A percentile compares a stretch with the other conserved stretches of the same genome.
These are phyloP conservation scores for Atethmia centrago DNA, from an alignment of 2,888 invertebrate genomes.

Conservation along the genomic window DNA sequence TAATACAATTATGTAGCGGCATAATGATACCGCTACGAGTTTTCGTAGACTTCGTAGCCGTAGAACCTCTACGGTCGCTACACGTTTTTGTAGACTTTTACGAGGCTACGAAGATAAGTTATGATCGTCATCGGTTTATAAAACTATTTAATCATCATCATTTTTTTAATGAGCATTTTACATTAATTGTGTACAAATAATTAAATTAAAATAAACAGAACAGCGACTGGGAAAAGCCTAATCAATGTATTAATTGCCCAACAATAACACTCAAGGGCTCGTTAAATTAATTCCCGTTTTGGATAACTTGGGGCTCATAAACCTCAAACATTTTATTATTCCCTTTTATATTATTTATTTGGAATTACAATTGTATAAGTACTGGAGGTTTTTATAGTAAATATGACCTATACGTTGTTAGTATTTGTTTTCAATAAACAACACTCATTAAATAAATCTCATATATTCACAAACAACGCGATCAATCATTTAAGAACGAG, in stretches of 20 bases:
- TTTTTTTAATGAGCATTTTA: not conserved
- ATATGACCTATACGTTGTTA: constrained; percentile 18
- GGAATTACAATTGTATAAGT: not conserved
- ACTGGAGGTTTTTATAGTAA: constrained; percentile 13
- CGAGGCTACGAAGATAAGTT: not conserved
- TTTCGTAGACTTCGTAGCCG: constrained; percentile 30
- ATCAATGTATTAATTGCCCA: constrained; percentile 52
- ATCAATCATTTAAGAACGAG: constrained; percentile 41
- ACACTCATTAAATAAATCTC: constrained; percentile 31
- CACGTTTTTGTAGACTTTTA: not conserved
- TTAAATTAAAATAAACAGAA: constrained; percentile 25
- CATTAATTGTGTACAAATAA: constrained; percentile 9
- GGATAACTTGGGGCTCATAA: constrained; percentile 38
- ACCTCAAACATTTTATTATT: constrained; percentile 35
- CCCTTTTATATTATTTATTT: constrained; percentile 10
- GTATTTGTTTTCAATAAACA: constrained; percentile 43
- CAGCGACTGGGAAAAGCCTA: constrained; percentile 30
- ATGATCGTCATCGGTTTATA: not conserved
- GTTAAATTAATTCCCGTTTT: constrained; percentile 44
- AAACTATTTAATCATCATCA: not conserved
- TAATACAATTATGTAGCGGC: constrained; percentile 40
- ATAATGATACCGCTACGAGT: constrained; percentile 29
- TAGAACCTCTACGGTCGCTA: not conserved
- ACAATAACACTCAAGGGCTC: constrained; percentile 48
- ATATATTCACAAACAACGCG: constrained; percentile 34